Evolutionary conservation across 1,140 invertebrate genomes (phyloP), one percentile per base, ranked within the genome.

Genomic region (Drosophila sp.): DNA sequence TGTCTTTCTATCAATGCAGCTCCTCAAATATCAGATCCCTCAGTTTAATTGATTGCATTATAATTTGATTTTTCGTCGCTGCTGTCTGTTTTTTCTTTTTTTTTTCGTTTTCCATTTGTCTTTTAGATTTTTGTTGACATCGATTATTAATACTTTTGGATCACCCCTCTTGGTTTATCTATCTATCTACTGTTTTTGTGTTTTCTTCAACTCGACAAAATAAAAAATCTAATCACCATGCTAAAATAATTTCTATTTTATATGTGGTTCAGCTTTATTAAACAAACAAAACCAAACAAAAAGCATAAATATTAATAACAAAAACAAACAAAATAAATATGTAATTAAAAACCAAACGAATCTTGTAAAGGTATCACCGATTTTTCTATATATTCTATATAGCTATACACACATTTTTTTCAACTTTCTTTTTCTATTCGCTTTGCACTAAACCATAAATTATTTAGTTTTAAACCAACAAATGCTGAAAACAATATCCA

Each of bases 171-270:
- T 47, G 17, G 44, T 47, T 23, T 25, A 7, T 73, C 40, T 57
- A 33, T 62, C 50, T 68, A 23, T 66, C 70, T 62, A 61, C 65
- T 75, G 75, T 50, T 50, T 33, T 66, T 66, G 66, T 57, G 63
- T 54, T 57, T 80, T 33, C 55, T 66, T 50, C 44, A 50, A 50
- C 70, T 73, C 61, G 65, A 70, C 70, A 64, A 17, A 73, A 33
- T 6, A 47, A 56, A 76, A n/a, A 63, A 38, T 65, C 67, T 72
- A 71, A 91, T 91, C 90, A 87, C 83, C 90, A 91, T 70, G 70
- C 90, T 91, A 91, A 91, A 91, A 90, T 91, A 87, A 91, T 91
- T 91, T 91, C 85, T 91, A 79, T 86, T 84, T 86, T 91, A 91
- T 91, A 90, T 91, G 90, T 91, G 90, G 90, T 90, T 91, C 90